Evolutionary conservation across 2,113 vertebrate genomes (phyloP), one percentile per base, ranked within the genome.

Genomic region (Dermatemys mawii): DNA sequence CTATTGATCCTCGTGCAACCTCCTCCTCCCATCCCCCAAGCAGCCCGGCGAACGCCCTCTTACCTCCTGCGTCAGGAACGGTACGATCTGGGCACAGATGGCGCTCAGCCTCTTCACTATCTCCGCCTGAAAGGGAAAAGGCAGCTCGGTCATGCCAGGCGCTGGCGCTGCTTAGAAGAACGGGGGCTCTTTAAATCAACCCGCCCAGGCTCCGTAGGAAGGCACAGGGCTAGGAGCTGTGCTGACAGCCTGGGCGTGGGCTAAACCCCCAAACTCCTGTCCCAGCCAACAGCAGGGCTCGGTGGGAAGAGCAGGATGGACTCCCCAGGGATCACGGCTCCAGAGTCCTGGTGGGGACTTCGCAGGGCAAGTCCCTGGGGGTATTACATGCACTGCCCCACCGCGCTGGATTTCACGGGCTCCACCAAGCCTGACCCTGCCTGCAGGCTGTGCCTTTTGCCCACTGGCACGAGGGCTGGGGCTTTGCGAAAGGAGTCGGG

Each of bases 61-160:
- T 95, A 99, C 99, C 99, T 99, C 99, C 97, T 99, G 99, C 1
- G 99, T 99, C 95, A 99, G 99, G 92, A 99, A 99, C 32, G 99
- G 99, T 91, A 99, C 97, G 55, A 99, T 99, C 98, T 99, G 99
- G 92, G 99, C 98, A 32, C 99, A 99, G 98, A 99, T 99, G 54
- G 98, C 99, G 57, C 98, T 99, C 97, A 99, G 98, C 11, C 99
- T 98, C 97, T 99, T 99, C 94, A 99, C 99, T 29, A 99, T 99
- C 98, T 99, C 99, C 2, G 99, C 99, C 99, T 99, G 97, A 17
- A 90, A 87, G 80, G 96, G 89, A 91, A 89, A 41, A 19, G 41
- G n/a, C 16, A 91, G 82, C 82, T 78, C 3, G 6, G 55, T 88
- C 0, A 2, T 13, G 11, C 48, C 49, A 22, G n/a, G 5, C 24